phyloP scores from a whole-genome alignment of 2,113 vertebrate species.

The Sinocyclocheilus anshuiensis region DNA sequence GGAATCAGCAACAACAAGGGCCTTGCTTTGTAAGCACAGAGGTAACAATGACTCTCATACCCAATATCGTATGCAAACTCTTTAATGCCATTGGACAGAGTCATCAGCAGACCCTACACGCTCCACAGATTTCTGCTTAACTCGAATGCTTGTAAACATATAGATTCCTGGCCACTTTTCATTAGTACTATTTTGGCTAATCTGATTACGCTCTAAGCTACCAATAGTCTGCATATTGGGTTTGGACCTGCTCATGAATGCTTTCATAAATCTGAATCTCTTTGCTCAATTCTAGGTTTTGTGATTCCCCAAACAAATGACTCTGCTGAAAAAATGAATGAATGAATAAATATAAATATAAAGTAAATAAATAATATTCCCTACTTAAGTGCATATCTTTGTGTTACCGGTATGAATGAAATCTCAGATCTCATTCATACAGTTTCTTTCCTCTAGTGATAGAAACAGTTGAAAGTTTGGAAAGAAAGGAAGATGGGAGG shows the following conservation, averaged over 20 bases:
- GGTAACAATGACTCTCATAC: neutral
- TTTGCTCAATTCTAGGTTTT: neutral
- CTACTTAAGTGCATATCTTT: neutral
- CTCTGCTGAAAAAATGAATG: neutral
- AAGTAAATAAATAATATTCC: too few relatives aligned
- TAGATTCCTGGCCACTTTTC: neutral
- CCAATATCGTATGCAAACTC: neutral
- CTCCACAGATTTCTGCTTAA: neutral
- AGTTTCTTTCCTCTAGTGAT: neutral
- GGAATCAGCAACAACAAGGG: neutral
- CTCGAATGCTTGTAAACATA: neutral
- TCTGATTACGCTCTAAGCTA: neutral
- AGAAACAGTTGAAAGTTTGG: neutral
- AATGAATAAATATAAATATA: too few relatives aligned
- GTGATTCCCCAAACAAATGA: neutral
- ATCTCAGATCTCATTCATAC: neutral
- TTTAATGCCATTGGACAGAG: neutral
- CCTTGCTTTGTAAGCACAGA: neutral
- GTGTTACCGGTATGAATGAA: neutral
- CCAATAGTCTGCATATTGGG: too few relatives aligned
- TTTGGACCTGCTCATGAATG: neutral
- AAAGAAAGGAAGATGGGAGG: neutral
- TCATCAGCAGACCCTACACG: neutral
- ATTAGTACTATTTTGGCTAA: neutral
- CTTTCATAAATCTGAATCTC: neutral